Percentiles rank a stretch among this genome's conserved stretches.
phyloP scores from a whole-genome alignment of 2,113 vertebrate genomes.

The Carollia perspicillata region DNA sequence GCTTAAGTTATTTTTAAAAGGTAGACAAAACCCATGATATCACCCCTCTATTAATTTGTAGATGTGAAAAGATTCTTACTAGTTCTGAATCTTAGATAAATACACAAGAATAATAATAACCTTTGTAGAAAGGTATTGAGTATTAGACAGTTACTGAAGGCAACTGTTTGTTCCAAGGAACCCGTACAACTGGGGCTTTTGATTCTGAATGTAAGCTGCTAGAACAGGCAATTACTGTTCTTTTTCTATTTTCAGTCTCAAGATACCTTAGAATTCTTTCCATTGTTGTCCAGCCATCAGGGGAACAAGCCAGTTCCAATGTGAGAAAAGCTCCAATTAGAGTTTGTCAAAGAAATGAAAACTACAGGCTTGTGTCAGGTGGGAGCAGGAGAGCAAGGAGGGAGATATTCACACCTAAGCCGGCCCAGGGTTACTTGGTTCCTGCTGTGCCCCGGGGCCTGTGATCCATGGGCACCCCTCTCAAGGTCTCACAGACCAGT shows the following conservation, averaged over 20 bases:
- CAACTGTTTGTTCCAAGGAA: background rate
- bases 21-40: constrained; percentile 71
- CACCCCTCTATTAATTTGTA: constrained; percentile 62
- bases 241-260: constrained; percentile 35
- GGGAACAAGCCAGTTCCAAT: background rate
- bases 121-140: background rate
- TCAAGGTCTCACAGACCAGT: background rate
- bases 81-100: constrained; percentile 54
- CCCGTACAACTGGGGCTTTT: background rate
- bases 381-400: rapidly evolving
- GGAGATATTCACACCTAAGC: rapidly evolving
- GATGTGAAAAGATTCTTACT: constrained; percentile 41
- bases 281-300: background rate
- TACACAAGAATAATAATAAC: constrained; percentile 62
- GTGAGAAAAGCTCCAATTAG: background rate
- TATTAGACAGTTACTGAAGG: background rate
- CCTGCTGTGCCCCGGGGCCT: rapidly evolving
- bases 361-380: rapidly evolving
- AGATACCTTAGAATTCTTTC: constrained; percentile 35
- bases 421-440: rapidly evolving
- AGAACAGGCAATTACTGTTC: constrained; percentile 29
- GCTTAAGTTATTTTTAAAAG: constrained; percentile 75
- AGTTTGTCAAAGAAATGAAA: background rate
- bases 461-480: rapidly evolving
- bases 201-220: constrained; percentile 21